These are phyloP conservation scores for Eurois occulta DNA, from an alignment of 2,888 invertebrate species.

Conservation along the genomic window DNA sequence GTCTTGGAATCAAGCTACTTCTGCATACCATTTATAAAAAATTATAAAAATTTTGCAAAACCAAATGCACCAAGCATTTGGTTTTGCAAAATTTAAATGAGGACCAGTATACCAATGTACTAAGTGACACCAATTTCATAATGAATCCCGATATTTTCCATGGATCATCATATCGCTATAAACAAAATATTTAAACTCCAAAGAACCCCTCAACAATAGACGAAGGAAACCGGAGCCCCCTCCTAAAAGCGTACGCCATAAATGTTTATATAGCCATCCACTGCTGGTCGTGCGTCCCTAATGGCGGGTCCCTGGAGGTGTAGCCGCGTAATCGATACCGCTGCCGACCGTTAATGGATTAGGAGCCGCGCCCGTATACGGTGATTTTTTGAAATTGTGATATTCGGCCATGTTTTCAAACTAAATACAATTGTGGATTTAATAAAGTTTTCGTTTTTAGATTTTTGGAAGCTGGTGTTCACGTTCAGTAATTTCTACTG, in stretches of 20 bases:
- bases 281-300: slow-evolving; percentile 66
- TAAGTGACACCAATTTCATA: background rate
- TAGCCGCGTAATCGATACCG: slow-evolving; percentile 67
- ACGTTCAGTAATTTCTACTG: no score
- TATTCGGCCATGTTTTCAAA: background rate
- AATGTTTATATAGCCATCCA: slow-evolving; percentile 64
- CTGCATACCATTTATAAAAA: background rate
- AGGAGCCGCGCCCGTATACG: slow-evolving; percentile 53
- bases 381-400: slow-evolving; percentile 45
- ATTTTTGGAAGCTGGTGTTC: no score
- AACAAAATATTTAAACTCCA: slow-evolving; percentile 34
- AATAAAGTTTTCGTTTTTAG: background rate
- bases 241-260: slow-evolving; percentile 61
- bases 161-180: slow-evolving; percentile 4
- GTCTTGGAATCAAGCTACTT: background rate
- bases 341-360: slow-evolving; percentile 66
- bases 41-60: no score
- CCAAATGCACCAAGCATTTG: no score
- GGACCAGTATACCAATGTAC: background rate
- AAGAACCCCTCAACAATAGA: slow-evolving; percentile 33
- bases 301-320: slow-evolving; percentile 68
- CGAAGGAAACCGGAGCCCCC: slow-evolving; percentile 54
- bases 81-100: background rate
- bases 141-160: background rate
- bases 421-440: background rate